Evolutionary conservation across 2,797 vertebrate genomes (phyloP), one percentile per base, ranked within the genome.

Genomic region (Geotrypetes seraphini): DNA sequence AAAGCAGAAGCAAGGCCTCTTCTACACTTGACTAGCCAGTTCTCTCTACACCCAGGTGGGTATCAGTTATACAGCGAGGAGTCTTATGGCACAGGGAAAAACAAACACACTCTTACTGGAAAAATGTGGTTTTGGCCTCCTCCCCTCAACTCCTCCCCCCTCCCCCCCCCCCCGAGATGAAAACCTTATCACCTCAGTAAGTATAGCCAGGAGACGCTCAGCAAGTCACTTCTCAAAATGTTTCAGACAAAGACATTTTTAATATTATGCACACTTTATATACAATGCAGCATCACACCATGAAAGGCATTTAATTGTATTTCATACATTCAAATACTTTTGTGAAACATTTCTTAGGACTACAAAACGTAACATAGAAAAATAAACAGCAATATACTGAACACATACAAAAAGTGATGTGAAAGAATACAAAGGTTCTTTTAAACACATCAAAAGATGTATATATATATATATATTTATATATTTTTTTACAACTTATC

Each of bases 321-420:
- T 58, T 63, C 56, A 63, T 66, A 66, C 60, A 66, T 66, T 66
- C 63, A 53, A 46, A 46, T 59, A 62, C 47, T 40, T 58, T 66
- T n/a, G n/a, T 50, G 43, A 60, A 60, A 63, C 60, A 60, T 59
- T 60, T 66, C 58, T 66, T 63, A 66, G 66, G 57, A 60, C 57
- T 63, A 66, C 57, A 60, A 66, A 66, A 66, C 57, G 63, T 57
- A 65, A 66, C 60, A 66, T 58, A 60, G 56, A 66, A 66, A 66
- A 66, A 66, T 63, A 66, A 66, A 60, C 63, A 63, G 53, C 50
- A 60, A 58, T 66, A 63, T 66, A 63, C 63, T 46, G 40, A 66
- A 66, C 60, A 66, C 63, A 57, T 63, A 63, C 51, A 66, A 63
- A 60, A 60, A 54, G 57, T 54, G 50, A 50, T 63, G 60, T 66